Conservation (phyloP, 2,888 invertebrate genomes). For the Phania funesta region DNA sequence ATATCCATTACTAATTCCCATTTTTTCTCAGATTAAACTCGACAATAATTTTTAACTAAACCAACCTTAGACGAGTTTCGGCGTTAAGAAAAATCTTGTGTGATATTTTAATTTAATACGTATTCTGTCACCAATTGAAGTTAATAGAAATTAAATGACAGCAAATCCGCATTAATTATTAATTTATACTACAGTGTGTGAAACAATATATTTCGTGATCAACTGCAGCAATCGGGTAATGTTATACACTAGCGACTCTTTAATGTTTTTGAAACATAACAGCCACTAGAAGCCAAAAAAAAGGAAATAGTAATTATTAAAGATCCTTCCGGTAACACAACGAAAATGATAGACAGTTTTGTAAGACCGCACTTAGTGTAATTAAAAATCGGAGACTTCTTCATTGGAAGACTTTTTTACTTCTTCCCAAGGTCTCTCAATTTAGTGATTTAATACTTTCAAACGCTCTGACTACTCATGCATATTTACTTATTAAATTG, state of each 20-base stretch:
- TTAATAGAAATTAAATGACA: background rate
- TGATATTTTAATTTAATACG: too few relatives aligned
- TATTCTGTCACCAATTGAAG: too few relatives aligned
- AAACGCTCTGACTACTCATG: background rate
- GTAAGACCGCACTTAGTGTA: conserved; percentile 48
- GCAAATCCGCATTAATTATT: background rate
- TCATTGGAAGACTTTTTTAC: too few relatives aligned
- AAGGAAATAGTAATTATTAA: conserved; percentile 17
- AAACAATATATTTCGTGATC: background rate
- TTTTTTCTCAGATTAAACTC: too few relatives aligned
- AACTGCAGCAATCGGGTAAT: background rate
- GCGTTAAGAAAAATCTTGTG: too few relatives aligned
- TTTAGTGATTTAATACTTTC: background rate
- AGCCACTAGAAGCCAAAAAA: conserved; percentile 10
- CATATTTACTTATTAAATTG: background rate
- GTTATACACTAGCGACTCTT: background rate
- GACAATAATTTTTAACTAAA: too few relatives aligned
- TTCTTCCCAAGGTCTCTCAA: too few relatives aligned
- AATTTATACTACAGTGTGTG: background rate
- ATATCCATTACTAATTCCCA: too few relatives aligned
- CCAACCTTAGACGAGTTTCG: too few relatives aligned
- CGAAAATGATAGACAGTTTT: conserved; percentile 58
- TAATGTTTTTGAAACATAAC: background rate
- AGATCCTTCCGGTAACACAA: conserved; percentile 57
- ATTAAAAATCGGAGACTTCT: too few relatives aligned